Conservation (phyloP, 2,113 vertebrate species). For the Catagonus wagneri region DNA sequence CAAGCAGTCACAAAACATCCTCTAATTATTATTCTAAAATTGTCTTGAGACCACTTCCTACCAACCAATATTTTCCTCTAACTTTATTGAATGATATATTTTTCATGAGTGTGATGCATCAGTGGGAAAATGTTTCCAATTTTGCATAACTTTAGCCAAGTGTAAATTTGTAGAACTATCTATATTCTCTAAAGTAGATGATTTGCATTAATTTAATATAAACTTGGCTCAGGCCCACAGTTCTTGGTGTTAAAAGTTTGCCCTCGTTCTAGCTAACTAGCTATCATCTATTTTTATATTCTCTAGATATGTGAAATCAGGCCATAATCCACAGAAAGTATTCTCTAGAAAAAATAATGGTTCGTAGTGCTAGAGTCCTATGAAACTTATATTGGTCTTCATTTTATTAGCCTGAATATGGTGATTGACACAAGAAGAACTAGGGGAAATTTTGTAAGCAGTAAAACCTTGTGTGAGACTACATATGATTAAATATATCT, state of each 20-base stretch:
- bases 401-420: background rate
- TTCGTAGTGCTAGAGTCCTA: background rate
- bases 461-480: background rate
- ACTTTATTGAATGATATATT: background rate
- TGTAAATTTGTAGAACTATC: background rate
- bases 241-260: background rate
- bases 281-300: background rate
- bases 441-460: background rate
- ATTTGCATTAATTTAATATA: background rate
- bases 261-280: background rate
- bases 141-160: background rate
- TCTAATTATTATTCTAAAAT: background rate
- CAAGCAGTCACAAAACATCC: background rate
- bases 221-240: background rate
- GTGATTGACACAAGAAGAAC: background rate
- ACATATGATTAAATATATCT: background rate
- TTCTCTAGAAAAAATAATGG: background rate
- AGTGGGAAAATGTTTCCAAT: background rate
- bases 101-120: background rate
- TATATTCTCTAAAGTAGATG: background rate
- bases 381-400: background rate
- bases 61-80: background rate
- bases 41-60: background rate
- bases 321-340: background rate
- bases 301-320: background rate